Conservation (phyloP, 1,140 invertebrate species). For the Drosophila cardini region DNA sequence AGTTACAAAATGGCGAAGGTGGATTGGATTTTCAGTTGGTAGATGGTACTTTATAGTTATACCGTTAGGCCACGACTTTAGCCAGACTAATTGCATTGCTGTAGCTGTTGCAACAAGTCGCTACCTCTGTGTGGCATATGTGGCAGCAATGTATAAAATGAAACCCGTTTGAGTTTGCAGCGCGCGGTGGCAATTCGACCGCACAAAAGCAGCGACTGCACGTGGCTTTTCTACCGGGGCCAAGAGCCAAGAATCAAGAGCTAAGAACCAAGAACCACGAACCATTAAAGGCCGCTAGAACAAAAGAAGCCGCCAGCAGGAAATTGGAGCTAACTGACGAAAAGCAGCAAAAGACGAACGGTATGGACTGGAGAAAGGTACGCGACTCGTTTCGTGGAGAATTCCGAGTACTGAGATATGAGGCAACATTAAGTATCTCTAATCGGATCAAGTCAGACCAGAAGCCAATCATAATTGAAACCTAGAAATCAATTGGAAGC, state of each 20-base stretch:
- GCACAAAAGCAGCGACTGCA: slow-evolving; percentile 49
- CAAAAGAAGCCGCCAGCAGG: slow-evolving; percentile 49
- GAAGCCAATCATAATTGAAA: slow-evolving; percentile 48
- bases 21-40: slow-evolving; percentile 8
- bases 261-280: slow-evolving; percentile 33
- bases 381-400: slow-evolving; percentile 8
- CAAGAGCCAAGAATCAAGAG: slow-evolving; percentile 28
- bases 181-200: slow-evolving; percentile 19
- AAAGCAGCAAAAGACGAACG: slow-evolving; percentile 5
- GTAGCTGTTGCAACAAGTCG: slow-evolving; percentile 11
- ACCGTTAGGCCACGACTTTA: slow-evolving; percentile 81
- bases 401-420: neutral
- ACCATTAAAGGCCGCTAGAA: slow-evolving; percentile 50
- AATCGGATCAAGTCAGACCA: slow-evolving; percentile 29
- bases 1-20: slow-evolving; percentile 34
- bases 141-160: slow-evolving; percentile 23
- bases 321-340: slow-evolving; percentile 55
- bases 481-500: slow-evolving; percentile 48
- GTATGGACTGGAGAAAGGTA: slow-evolving; percentile 19
- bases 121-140: slow-evolving; percentile 55
- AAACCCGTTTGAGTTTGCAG: slow-evolving; percentile 59
- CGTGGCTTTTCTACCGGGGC: slow-evolving; percentile 44
- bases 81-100: slow-evolving; percentile 75
- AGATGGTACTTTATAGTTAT: slow-evolving; percentile 47
- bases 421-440: slow-evolving; percentile 28